These are phyloP conservation scores for Trichogramma pretiosum DNA, from an alignment of 1,140 invertebrate genomes.

Conservation along the genomic window DNA sequence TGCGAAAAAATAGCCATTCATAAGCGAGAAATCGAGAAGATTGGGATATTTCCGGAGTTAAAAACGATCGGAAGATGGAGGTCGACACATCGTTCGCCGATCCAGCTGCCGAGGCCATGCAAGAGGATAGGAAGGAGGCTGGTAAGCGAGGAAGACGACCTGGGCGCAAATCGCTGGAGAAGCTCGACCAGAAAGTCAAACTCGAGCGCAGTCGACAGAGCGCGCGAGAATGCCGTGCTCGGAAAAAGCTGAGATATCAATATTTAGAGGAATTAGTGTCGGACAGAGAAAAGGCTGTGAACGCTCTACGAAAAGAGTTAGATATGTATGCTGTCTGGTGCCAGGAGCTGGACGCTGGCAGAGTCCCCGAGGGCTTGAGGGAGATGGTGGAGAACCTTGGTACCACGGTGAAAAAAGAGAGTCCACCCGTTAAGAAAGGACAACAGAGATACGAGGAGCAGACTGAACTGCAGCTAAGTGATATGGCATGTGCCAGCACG, in stretches of 20 bases:
- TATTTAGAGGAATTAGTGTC: slow-evolving; percentile 93
- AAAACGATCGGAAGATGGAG: no score
- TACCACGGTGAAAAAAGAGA: background rate
- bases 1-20: no score
- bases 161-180: slow-evolving; percentile 76
- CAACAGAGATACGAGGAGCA: no score
- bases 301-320: slow-evolving; percentile 79
- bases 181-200: slow-evolving; percentile 90
- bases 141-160: slow-evolving; percentile 82
- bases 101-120: no score
- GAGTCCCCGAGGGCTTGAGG: background rate
- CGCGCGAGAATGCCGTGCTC: slow-evolving; percentile 89
- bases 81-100: no score
- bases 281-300: slow-evolving; percentile 88
- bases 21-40: no score
- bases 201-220: slow-evolving; percentile 92
- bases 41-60: no score
- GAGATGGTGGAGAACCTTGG: background rate
- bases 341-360: background rate
- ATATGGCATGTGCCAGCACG: no score
- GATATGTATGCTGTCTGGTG: slow-evolving; percentile 50
- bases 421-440: no score
- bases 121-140: slow-evolving; percentile 68
- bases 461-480: no score
- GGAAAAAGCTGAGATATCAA: slow-evolving; percentile 94